Evolutionary conservation across 1,140 invertebrate genomes (phyloP).

Genomic region (Macrocentrus cingulum): DNA sequence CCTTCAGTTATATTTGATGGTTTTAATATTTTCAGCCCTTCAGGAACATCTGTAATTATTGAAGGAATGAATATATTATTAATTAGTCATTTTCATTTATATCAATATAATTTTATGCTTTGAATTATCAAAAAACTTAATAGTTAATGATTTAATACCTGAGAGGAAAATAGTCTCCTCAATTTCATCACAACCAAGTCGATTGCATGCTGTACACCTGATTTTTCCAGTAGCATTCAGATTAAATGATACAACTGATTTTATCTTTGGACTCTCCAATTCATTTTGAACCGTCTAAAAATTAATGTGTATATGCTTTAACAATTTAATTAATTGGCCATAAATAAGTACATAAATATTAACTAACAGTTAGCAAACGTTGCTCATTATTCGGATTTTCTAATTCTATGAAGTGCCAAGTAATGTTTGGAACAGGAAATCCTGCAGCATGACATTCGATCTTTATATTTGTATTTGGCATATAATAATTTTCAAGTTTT

Average conservation of each 20-base stretch:
- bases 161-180: constrained; percentile 38
- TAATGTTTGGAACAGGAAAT: constrained; percentile 57
- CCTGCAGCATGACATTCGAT: constrained; percentile 54
- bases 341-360: too few relatives aligned
- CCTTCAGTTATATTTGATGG: constrained; percentile 54
- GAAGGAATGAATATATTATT: background rate
- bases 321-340: too few relatives aligned
- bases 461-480: constrained; percentile 43
- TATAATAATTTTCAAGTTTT: constrained; percentile 49
- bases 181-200: constrained; percentile 33
- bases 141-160: constrained; percentile 29
- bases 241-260: constrained; percentile 25
- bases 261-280: background rate
- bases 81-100: background rate
- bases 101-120: background rate
- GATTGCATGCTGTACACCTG: constrained; percentile 41
- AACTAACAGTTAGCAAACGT: too few relatives aligned
- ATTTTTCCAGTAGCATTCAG: constrained; percentile 37
- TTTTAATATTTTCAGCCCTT: constrained; percentile 50
- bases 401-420: constrained; percentile 51
- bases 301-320: too few relatives aligned
- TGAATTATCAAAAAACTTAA: background rate
- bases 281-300: constrained; percentile 18
- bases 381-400: too few relatives aligned
- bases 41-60: constrained; percentile 44